These are phyloP conservation scores for Girardia tigrina DNA, from an alignment of 2,888 invertebrate species.

Conservation along the genomic window DNA sequence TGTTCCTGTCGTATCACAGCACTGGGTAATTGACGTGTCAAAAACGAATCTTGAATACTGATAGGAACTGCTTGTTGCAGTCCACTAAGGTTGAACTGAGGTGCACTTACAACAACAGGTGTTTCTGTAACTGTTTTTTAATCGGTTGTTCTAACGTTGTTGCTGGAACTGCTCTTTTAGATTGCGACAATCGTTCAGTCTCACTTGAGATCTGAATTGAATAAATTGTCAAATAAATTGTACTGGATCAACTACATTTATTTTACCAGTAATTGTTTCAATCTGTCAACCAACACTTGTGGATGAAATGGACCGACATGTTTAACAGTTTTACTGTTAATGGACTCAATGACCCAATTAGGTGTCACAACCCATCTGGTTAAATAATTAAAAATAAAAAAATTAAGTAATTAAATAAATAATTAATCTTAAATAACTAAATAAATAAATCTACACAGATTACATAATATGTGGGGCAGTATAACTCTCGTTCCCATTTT, in stretches of 20 bases:
- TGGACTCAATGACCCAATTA: conserved; percentile 33
- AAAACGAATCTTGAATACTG: not conserved
- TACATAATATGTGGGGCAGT: too few species aligned
- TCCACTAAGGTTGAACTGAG: not conserved
- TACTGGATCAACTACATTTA: too few species aligned
- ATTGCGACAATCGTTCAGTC: not conserved
- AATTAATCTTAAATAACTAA: too few species aligned
- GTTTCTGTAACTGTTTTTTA: not conserved
- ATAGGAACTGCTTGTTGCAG: not conserved
- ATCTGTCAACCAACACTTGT: not conserved
- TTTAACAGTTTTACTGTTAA: not conserved
- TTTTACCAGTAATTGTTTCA: not conserved
- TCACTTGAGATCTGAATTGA: not conserved
- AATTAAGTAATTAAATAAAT: too few species aligned
- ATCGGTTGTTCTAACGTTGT: not conserved
- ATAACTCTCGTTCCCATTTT: too few species aligned
- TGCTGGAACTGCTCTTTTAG: not conserved
- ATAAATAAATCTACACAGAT: too few species aligned
- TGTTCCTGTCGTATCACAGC: not conserved
- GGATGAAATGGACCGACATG: not conserved
- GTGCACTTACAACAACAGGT: not conserved
- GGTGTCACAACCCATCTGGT: conserved; percentile 35
- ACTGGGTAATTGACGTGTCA: not conserved
- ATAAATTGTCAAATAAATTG: too few species aligned
- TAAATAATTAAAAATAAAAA: too few species aligned